A percentile compares a stretch with the other conserved stretches of the same genome.
These are phyloP conservation scores for Pantala flavescens DNA, from an alignment of 1,140 invertebrate genomes.

Conservation along the genomic window DNA sequence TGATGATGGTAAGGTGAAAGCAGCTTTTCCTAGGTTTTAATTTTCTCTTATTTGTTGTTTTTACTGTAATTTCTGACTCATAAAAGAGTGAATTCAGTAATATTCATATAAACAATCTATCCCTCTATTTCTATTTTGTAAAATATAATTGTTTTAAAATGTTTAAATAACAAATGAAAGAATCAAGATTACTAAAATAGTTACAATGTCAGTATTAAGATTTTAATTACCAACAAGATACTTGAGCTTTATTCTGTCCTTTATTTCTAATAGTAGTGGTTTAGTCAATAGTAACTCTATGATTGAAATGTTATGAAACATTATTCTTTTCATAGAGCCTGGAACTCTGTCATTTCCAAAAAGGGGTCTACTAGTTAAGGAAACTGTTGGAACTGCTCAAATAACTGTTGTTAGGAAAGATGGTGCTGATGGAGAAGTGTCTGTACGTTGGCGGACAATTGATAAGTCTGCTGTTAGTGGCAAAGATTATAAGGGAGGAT, in stretches of 20 bases:
- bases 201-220: too few species aligned
- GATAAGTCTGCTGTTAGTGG: conserved; percentile 47
- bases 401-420: conserved; percentile 42
- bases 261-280: too few species aligned
- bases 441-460: conserved; percentile 45
- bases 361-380: conserved; percentile 48
- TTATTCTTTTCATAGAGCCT: conserved; percentile 37
- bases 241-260: too few species aligned
- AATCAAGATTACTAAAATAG: too few species aligned
- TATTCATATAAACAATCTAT: not conserved
- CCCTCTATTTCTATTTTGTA: too few species aligned
- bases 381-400: conserved; percentile 44
- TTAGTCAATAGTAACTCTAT: too few species aligned
- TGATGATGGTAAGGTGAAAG: conserved; percentile 45
- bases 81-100: not conserved
- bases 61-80: not conserved
- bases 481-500: conserved; percentile 43
- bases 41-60: not conserved
- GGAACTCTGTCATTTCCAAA: conserved; percentile 49
- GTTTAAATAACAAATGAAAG: too few species aligned
- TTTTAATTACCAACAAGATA: too few species aligned
- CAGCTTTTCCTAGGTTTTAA: not conserved
- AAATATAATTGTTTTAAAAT: too few species aligned
- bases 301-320: too few species aligned
- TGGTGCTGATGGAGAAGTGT: conserved; percentile 47